These are phyloP conservation scores for Rhabdophis nuchalis DNA, from an alignment of 2,797 vertebrate genomes.

Conservation along the genomic window DNA sequence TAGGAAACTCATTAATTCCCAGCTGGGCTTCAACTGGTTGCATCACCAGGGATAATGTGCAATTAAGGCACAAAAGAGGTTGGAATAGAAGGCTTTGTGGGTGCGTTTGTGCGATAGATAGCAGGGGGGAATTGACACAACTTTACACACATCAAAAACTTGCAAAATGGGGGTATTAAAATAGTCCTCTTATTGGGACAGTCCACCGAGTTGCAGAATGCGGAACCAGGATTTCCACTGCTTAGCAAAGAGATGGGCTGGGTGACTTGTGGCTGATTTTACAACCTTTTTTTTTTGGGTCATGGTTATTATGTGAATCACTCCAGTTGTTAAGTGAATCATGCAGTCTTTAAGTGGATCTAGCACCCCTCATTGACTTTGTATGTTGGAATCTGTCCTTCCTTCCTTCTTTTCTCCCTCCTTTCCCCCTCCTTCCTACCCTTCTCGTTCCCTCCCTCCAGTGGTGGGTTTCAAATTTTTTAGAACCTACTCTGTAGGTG, in stretches of 20 bases:
- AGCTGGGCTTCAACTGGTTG: neutral
- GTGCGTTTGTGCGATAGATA: neutral
- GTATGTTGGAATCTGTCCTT: too few species aligned
- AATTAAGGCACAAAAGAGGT: neutral
- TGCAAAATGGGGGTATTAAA: neutral
- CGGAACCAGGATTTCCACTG: neutral
- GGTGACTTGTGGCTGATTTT: neutral
- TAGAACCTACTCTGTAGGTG: too few species aligned
- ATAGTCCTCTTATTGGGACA: neutral
- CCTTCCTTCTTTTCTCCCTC: too few species aligned
- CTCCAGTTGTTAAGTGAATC: neutral
- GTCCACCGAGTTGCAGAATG: constrained; percentile 19
- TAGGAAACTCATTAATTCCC: neutral
- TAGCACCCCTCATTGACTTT: too few species aligned
- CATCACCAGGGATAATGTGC: neutral
- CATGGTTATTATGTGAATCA: neutral
- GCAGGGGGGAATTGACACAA: neutral
- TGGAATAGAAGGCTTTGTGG: neutral
- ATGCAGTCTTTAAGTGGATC: too few species aligned
- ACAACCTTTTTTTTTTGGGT: neutral
- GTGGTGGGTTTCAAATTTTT: too few species aligned
- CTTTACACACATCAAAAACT: neutral
- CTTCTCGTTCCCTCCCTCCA: too few species aligned
- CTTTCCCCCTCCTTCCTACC: too few species aligned
- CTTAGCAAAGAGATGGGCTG: constrained; percentile 5